Evolutionary conservation across 2,797 vertebrate genomes (phyloP).

Genomic region (Propithecus deckenii): DNA sequence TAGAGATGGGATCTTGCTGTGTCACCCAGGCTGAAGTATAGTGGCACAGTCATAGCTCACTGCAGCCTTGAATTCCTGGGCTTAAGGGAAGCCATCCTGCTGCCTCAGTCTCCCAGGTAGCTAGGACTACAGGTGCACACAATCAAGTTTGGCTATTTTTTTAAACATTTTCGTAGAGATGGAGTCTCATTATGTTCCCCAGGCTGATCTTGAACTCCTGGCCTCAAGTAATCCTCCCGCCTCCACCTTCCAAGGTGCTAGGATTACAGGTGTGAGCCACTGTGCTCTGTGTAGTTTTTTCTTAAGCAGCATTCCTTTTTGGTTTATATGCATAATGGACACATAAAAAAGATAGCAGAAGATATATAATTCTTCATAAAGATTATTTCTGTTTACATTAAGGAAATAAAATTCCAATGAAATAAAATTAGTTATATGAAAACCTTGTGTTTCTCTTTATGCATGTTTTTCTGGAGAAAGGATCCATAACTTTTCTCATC

Average conservation of each 20-base stretch:
- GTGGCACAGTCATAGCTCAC: not conserved
- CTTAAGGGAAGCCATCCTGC: not conserved
- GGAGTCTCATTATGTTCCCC: not conserved
- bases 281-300: not conserved
- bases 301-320: not conserved
- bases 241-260: not conserved
- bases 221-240: not conserved
- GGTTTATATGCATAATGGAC: not conserved
- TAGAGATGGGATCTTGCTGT: not conserved
- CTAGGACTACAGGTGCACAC: not conserved
- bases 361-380: not conserved
- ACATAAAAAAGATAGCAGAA: not conserved
- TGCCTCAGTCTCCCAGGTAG: not conserved
- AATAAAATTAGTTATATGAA: not conserved
- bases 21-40: not conserved
- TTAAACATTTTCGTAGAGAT: not conserved
- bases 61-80: not conserved
- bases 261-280: not conserved
- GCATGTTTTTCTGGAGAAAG: not conserved
- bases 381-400: not conserved
- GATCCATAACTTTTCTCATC: not conserved
- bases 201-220: not conserved
- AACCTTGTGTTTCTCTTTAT: not conserved
- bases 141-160: not conserved
- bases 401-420: not conserved